Conservation (phyloP, 2,113 vertebrate genomes). For the Tiliqua scincoides region DNA sequence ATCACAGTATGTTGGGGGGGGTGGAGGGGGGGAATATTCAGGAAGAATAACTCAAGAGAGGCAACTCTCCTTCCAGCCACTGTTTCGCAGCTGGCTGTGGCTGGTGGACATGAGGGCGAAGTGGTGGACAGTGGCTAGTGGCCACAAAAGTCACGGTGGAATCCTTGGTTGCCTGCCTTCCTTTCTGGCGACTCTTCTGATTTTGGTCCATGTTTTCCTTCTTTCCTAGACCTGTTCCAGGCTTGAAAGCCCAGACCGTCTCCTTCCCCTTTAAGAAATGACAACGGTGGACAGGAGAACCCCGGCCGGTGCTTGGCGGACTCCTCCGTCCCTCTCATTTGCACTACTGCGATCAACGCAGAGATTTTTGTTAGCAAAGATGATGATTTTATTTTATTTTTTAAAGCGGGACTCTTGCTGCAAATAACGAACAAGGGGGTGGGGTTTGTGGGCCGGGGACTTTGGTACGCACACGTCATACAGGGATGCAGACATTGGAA, state of each 20-base stretch:
- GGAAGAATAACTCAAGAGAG: no score
- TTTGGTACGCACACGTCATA: fast-evolving
- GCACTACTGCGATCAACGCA: conserved; percentile 67
- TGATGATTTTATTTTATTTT: conserved; percentile 55
- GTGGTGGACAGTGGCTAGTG: no score
- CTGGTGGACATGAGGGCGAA: no score
- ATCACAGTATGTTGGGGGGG: no score
- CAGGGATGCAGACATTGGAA: not conserved
- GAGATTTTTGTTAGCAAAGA: conserved; percentile 67
- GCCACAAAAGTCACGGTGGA: not conserved
- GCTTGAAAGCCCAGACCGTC: conserved; percentile 78
- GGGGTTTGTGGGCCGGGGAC: not conserved
- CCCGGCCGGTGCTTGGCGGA: conserved; percentile 18
- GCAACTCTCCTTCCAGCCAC: no score
- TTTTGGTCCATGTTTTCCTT: conserved; percentile 26
- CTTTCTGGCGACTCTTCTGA: not conserved
- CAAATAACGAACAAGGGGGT: conserved; percentile 32
- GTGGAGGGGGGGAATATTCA: no score
- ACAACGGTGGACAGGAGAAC: conserved; percentile 58
- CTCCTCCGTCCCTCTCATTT: conserved; percentile 63
- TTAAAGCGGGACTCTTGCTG: not conserved
- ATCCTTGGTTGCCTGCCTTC: not conserved
- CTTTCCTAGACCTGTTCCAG: conserved; percentile 73
- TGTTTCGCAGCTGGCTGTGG: no score
- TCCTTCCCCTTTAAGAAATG: conserved; percentile 80